These are phyloP conservation scores for Laterallus jamaicensis DNA, from an alignment of 2,113 vertebrate genomes.

Conservation along the genomic window DNA sequence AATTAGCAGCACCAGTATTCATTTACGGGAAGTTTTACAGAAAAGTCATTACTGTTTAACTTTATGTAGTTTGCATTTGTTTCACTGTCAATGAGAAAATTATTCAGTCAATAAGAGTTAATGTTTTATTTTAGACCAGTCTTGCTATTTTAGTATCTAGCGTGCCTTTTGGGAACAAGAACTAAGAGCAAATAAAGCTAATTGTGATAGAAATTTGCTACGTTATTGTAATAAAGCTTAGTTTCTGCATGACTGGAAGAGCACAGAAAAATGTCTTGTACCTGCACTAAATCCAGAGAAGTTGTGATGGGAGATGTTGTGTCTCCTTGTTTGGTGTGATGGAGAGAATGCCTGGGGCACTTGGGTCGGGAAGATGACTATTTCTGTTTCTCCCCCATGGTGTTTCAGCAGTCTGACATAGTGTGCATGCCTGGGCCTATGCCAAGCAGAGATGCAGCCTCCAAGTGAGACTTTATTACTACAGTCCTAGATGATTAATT, in stretches of 20 bases:
- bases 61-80: background rate
- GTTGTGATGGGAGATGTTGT: background rate
- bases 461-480: constrained; percentile 43
- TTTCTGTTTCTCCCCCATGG: constrained; percentile 24
- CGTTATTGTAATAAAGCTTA: constrained; percentile 13
- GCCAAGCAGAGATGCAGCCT: constrained; percentile 37
- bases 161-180: constrained; percentile 23
- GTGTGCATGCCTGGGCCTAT: constrained; percentile 12
- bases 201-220: constrained; percentile 4
- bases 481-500: constrained; percentile 55
- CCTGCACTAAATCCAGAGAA: background rate
- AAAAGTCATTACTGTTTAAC: background rate
- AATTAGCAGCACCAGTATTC: constrained; percentile 17
- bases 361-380: constrained; percentile 22
- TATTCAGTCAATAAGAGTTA: constrained; percentile 19
- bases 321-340: constrained; percentile 41
- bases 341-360: constrained; percentile 4
- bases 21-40: constrained; percentile 3
- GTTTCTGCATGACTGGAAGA: background rate
- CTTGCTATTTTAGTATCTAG: constrained; percentile 19
- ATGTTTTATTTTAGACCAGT: constrained; percentile 31
- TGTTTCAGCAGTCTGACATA: constrained; percentile 25
- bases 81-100: constrained; percentile 28
- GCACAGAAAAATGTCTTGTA: constrained; percentile 12
- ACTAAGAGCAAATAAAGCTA: constrained; percentile 44